These are phyloP conservation scores for Malacoraja senta DNA, from an alignment of 2,797 vertebrate genomes.

Conservation along the genomic window DNA sequence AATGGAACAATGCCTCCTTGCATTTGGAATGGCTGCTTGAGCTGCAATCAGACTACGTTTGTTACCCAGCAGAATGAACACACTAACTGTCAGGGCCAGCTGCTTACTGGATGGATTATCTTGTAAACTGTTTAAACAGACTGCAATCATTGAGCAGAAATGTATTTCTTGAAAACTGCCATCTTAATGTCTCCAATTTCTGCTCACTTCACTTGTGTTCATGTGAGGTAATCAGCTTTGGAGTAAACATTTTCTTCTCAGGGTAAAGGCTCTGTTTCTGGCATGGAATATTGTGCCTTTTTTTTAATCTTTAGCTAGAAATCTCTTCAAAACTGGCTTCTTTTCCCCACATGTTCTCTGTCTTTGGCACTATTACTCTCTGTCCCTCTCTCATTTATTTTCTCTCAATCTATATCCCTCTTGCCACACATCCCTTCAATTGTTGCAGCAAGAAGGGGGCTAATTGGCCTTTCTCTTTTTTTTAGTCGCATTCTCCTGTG, in stretches of 20 bases:
- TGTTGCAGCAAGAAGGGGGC: no score
- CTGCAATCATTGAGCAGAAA: slow-evolving; percentile 39
- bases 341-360: not conserved
- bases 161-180: slow-evolving; percentile 29
- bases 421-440: not conserved
- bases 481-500: no score
- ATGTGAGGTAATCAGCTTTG: not conserved
- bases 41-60: slow-evolving; percentile 44
- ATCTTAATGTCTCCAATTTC: slow-evolving; percentile 15
- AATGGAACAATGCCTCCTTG: slow-evolving; percentile 43
- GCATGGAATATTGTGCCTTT: not conserved
- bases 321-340: not conserved
- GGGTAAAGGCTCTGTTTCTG: not conserved
- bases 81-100: slow-evolving; percentile 52
- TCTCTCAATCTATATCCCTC: not conserved
- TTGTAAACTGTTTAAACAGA: slow-evolving; percentile 47
- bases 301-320: not conserved
- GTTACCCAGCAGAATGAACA: slow-evolving; percentile 50
- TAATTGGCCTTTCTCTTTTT: no score
- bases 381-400: not conserved
- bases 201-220: not conserved
- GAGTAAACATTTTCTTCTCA: not conserved
- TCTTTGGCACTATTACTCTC: not conserved
- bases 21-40: slow-evolving; percentile 41
- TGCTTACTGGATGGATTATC: slow-evolving; percentile 49